Evolutionary conservation across 2,797 vertebrate species (phyloP).

Genomic region (Morus bassanus): DNA sequence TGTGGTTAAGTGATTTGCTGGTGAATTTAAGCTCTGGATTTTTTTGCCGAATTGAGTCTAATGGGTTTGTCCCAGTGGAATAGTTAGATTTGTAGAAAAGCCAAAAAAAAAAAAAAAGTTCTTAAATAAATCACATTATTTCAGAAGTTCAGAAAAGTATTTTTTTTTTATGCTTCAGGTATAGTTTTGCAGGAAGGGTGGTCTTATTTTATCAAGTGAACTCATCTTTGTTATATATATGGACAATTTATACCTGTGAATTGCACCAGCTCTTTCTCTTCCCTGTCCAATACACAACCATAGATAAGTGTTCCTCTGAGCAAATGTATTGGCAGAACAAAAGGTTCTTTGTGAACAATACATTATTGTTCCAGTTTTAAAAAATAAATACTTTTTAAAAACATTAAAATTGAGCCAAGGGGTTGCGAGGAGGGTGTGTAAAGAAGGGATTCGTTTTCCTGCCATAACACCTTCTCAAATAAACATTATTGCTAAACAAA

Average conservation of each 20-base stretch:
- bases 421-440: not conserved
- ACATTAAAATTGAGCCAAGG: not conserved
- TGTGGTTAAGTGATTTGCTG: conserved; percentile 15
- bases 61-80: not conserved
- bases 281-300: not conserved
- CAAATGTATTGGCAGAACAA: not conserved
- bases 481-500: conserved; percentile 55
- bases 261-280: not conserved
- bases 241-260: not conserved
- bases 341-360: not conserved
- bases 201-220: conserved; percentile 30
- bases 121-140: not conserved
- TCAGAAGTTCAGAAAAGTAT: not conserved
- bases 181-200: conserved; percentile 6
- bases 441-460: conserved; percentile 17
- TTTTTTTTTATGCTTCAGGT: not conserved
- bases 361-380: not conserved
- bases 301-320: not conserved
- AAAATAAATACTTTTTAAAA: conserved; percentile 21
- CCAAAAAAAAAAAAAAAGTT: not conserved
- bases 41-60: not conserved
- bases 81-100: not conserved
- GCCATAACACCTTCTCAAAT: conserved; percentile 18
- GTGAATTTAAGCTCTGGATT: not conserved
- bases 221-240: not conserved